Percentiles rank a stretch among this genome's conserved stretches.
phyloP scores from a whole-genome alignment of 2,113 vertebrate species.

The Urocolius indicus region DNA sequence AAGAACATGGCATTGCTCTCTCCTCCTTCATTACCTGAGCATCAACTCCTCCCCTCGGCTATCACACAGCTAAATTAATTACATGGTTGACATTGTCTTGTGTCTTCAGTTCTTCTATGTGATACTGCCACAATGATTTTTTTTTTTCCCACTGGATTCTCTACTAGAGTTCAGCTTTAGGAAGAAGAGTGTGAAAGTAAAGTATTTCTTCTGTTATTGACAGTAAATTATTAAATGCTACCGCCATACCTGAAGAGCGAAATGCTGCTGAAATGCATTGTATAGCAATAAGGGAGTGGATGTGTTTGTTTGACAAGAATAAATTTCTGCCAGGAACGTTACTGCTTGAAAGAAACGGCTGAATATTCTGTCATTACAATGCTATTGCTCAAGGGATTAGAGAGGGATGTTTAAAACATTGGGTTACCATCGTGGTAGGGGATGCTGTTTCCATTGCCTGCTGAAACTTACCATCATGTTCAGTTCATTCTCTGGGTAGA shows the following conservation, averaged over 20 bases:
- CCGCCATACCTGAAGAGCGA: not conserved
- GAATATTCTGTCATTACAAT: not conserved
- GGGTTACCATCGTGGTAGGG: not conserved
- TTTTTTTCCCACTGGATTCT: not conserved
- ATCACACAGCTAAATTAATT: not conserved
- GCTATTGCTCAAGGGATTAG: not conserved
- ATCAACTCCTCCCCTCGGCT: not conserved
- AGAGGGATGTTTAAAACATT: not conserved
- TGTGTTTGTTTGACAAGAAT: not conserved
- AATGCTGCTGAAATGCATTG: not conserved
- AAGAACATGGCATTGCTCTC: not conserved
- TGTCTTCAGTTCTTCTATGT: not conserved
- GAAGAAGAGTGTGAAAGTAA: not conserved
- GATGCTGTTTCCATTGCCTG: not conserved
- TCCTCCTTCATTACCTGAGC: not conserved
- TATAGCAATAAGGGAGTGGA: not conserved
- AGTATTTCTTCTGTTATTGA: not conserved
- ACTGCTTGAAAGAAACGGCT: not conserved
- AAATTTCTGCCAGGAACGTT: not conserved
- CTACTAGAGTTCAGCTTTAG: not conserved
- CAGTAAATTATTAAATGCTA: not conserved
- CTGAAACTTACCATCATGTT: not conserved
- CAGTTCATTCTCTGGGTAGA: not conserved
- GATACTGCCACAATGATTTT: not conserved
- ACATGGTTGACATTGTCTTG: not conserved